Evolutionary conservation across 2,888 invertebrate species (phyloP).

Genomic region (Bursaphelenchus okinawaensis): DNA sequence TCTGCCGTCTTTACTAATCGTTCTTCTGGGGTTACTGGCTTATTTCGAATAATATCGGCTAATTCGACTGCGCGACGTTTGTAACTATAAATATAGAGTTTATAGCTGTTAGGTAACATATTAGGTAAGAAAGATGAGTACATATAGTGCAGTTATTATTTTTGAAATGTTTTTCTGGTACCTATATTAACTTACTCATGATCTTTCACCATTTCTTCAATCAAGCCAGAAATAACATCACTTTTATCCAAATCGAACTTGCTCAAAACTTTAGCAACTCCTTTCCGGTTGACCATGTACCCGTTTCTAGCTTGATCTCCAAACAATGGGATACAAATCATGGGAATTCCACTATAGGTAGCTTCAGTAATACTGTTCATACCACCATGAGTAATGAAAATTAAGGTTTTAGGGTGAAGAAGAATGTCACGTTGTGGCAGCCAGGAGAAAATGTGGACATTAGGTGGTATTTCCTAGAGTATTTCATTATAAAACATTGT

Average conservation of each 20-base stretch:
- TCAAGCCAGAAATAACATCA: neutral
- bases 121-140: neutral
- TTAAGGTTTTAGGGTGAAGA: conserved; percentile 13
- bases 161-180: too few relatives aligned
- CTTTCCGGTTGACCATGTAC: neutral
- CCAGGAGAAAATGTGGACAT: conserved; percentile 10
- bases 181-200: neutral
- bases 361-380: conserved; percentile 6
- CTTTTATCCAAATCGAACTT: neutral
- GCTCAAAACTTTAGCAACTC: neutral
- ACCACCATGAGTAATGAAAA: conserved; percentile 21
- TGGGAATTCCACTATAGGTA: conserved; percentile 1
- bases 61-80: neutral
- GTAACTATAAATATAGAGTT: neutral
- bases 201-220: neutral
- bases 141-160: too few relatives aligned
- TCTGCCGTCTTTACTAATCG: neutral
- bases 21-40: neutral
- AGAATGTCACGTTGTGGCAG: conserved; percentile 16
- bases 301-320: conserved; percentile 7
- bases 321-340: conserved; percentile 2
- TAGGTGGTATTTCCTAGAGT: neutral
- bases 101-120: neutral
- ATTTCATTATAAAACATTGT: too few relatives aligned
- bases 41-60: conserved; percentile 1